Evolutionary conservation across 2,888 invertebrate species (phyloP).

Genomic region (Blomia tropicalis): DNA sequence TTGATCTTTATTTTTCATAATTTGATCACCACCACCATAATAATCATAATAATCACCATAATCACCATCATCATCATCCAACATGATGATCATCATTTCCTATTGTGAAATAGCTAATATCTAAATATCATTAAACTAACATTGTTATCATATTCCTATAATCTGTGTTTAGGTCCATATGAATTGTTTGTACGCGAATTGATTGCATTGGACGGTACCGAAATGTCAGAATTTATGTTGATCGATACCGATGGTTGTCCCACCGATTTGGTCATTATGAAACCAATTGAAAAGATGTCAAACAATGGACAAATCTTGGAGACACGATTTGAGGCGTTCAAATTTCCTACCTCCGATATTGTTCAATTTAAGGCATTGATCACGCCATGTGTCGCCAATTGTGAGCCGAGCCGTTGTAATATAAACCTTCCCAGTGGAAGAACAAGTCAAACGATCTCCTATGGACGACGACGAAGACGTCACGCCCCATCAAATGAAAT

Average conservation of each 20-base stretch:
- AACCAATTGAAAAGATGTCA: conserved; percentile 64
- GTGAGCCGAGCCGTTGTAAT: conserved; percentile 76
- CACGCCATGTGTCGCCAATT: conserved; percentile 79
- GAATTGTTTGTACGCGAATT: conserved; percentile 87
- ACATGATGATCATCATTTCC: too few relatives aligned
- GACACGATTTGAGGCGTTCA: conserved; percentile 86
- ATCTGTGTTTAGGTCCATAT: conserved; percentile 46
- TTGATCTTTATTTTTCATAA: too few relatives aligned
- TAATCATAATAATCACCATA: too few relatives aligned
- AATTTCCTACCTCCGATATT: conserved; percentile 83
- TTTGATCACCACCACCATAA: too few relatives aligned
- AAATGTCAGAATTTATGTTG: conserved; percentile 75
- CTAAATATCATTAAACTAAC: too few relatives aligned
- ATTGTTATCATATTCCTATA: too few relatives aligned
- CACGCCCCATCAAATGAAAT: background rate
- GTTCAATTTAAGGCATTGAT: conserved; percentile 89
- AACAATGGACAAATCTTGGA: conserved; percentile 49
- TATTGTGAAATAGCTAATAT: too few relatives aligned
- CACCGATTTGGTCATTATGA: conserved; percentile 84
- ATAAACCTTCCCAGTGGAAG: conserved; percentile 38
- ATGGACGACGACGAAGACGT: conserved; percentile 56
- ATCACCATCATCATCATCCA: too few relatives aligned
- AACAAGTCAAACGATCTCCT: conserved; percentile 47
- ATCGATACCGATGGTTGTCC: conserved; percentile 86
- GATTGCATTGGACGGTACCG: conserved; percentile 83